Evolutionary conservation across 2,888 invertebrate genomes (phyloP).

Genomic region (Tipula vernalis): DNA sequence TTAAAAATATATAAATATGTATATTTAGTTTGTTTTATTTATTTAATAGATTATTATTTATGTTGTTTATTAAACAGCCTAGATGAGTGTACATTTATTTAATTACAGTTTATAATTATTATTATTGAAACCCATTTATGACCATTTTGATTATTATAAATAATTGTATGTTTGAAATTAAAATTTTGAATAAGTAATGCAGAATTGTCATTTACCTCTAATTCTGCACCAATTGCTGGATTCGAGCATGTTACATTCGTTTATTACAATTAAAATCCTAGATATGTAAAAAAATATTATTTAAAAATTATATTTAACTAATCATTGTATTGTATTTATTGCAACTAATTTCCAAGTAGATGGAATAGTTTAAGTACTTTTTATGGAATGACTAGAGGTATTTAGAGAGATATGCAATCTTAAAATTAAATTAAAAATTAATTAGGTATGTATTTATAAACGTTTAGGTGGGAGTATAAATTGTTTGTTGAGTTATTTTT

Average conservation of each 20-base stretch:
- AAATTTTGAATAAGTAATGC: not conserved
- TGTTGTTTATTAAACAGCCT: not conserved
- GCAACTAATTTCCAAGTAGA: not conserved
- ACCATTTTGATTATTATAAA: not conserved
- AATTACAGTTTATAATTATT: not conserved
- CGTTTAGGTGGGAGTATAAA: not conserved
- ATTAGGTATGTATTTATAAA: not conserved
- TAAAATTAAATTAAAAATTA: not conserved
- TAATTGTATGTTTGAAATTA: not conserved
- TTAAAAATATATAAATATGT: not conserved
- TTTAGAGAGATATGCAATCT: not conserved
- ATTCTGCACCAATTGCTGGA: not conserved
- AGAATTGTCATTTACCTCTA: not conserved
- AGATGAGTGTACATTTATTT: not conserved
- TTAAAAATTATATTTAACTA: not conserved
- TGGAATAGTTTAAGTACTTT: not conserved
- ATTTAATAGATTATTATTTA: not conserved
- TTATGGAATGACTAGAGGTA: not conserved
- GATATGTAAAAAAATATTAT: not conserved
- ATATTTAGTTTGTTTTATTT: not conserved
- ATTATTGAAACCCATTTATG: not conserved
- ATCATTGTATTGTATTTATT: not conserved
- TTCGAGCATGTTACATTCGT: not conserved
- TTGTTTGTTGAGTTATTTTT: not conserved
- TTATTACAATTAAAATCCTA: not conserved